A percentile compares a stretch with the other conserved stretches of the same genome.
Evolutionary conservation across 2,113 vertebrate genomes (phyloP).

Genomic region (Ageneiosus marmoratus): DNA sequence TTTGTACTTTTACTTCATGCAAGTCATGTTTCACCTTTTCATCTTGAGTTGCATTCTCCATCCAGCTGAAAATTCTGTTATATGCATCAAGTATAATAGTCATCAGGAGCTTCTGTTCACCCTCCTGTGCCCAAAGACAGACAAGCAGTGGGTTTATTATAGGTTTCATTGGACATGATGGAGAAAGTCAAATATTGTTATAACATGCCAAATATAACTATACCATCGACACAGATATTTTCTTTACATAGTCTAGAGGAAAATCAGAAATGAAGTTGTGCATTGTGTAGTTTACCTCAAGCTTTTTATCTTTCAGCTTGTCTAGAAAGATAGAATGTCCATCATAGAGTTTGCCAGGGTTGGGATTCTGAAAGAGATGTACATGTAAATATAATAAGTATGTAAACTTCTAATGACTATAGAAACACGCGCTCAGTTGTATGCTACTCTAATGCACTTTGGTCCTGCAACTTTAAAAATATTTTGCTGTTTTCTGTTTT

Average conservation of each 20-base stretch:
- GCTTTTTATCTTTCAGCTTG: conserved; percentile 19
- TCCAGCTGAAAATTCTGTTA: conserved; percentile 39
- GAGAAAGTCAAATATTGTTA: background rate
- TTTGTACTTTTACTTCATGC: conserved; percentile 20
- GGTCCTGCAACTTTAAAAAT: background rate
- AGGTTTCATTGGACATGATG: background rate
- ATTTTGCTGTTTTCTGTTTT: background rate
- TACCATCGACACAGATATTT: background rate
- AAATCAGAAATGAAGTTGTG: background rate
- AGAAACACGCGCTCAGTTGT: background rate
- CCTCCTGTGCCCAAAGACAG: conserved; percentile 18
- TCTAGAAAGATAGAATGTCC: conserved; percentile 37
- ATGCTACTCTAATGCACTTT: background rate
- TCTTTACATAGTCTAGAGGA: background rate
- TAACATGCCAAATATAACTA: background rate
- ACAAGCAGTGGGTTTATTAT: background rate
- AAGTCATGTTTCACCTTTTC: conserved; percentile 10
- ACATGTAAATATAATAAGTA: background rate
- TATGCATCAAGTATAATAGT: conserved; percentile 49
- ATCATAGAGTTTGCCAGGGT: background rate
- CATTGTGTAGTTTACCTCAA: conserved; percentile 42
- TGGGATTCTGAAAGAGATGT: conserved; percentile 31
- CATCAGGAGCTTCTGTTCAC: conserved; percentile 53
- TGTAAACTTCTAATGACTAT: background rate
- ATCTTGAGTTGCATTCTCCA: conserved; percentile 42